Conservation (phyloP, 2,113 vertebrate genomes). For the Oreochromis tanganicae region DNA sequence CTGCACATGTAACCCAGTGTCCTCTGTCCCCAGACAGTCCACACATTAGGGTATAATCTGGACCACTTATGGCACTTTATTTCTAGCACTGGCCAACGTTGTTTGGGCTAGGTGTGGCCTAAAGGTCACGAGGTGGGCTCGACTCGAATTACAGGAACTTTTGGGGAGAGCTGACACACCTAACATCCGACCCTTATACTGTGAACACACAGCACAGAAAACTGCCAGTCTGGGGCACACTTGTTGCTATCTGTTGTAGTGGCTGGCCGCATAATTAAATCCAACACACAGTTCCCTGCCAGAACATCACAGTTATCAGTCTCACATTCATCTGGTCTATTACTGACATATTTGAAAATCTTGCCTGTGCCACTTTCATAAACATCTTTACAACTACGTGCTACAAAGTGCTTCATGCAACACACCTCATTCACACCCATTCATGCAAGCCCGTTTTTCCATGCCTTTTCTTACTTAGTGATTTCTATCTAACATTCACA, state of each 20-base stretch:
- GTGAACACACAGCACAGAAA: not conserved
- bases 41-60: not conserved
- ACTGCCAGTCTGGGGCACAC: not conserved
- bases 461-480: not conserved
- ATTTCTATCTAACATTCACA: not conserved
- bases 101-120: not conserved
- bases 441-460: not conserved
- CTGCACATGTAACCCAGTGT: not conserved
- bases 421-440: not conserved
- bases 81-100: not conserved
- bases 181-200: fast-evolving
- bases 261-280: not conserved
- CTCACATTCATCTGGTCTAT: not conserved
- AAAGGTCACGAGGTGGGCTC: not conserved
- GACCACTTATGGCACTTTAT: not conserved
- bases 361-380: not conserved
- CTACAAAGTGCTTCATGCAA: not conserved
- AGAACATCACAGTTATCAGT: not conserved
- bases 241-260: not conserved
- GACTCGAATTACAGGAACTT: not conserved
- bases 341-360: not conserved
- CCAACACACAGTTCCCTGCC: not conserved
- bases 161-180: not conserved
- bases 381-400: not conserved
- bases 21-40: not conserved